Base-by-base conservation (phyloP, 2,797 vertebrate species). In the Knipowitschia caucasica region DNA sequence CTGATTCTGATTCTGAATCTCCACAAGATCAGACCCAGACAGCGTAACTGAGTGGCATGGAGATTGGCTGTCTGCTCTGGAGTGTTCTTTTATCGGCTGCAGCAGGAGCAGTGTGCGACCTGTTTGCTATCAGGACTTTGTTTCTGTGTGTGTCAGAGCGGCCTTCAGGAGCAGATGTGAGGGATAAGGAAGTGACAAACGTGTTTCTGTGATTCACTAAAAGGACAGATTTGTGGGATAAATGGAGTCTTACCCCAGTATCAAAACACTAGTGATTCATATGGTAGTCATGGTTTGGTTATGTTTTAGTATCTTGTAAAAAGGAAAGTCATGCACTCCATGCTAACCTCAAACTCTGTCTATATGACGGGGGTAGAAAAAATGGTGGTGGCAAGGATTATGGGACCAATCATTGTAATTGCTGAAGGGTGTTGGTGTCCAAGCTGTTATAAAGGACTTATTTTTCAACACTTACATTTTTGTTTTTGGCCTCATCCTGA, bases 31-130 rank as follows among this genome's bases (percentile, higher is more conserved):
- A 46, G 30, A 46, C 35, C 30, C 17, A 18, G 14, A 57, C 45
- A 50, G 33, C 34, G 54, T 39, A 1, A 27, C 10, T 12, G 40
- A 25, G 4, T 43, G 21, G 24, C 51, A 61, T 12, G 17, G 4
- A 52, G 34, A 38, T 26, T 38, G 23, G n/a, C 23, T 4, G 34
- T 11, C 23, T 64, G 29, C 11, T 15, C 50, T 44, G 36, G 34
- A 42, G 4, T 24, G 42, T 67, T 61, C 52, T 53, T 24, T 23
- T 45, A 64, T 64, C 43, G 42, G 50, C 51, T 42, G 23, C 51
- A 30, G 44, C 56, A 14, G 33, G 43, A 62, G n/a, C 7, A 34
- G 36, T 12, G 60, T n/a, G 5, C 43, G 2, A n/a, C 26, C 51
- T 20, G 34, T 52, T 52, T 38, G 50, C 15, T 52, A 52, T 33